Conservation (phyloP, 2,888 invertebrate genomes). For the Drosophila mimetica region DNA sequence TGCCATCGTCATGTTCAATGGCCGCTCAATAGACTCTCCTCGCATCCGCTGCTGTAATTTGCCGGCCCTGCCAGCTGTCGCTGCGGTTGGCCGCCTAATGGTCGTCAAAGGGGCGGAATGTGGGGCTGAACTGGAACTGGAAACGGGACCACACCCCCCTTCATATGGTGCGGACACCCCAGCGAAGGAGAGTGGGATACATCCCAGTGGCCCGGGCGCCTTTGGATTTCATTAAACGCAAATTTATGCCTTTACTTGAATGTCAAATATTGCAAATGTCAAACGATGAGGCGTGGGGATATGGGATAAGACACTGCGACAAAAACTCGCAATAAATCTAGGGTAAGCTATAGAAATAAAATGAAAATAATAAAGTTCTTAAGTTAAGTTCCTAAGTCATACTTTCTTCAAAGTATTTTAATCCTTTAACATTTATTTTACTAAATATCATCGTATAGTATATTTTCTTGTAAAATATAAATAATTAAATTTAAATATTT, state of each 20-base stretch:
- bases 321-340: too few relatives aligned
- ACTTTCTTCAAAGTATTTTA: too few relatives aligned
- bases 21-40: conserved; percentile 61
- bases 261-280: conserved; percentile 80
- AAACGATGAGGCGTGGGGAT: conserved; percentile 48
- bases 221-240: conserved; percentile 78
- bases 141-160: background rate
- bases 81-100: conserved; percentile 50
- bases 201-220: conserved; percentile 23
- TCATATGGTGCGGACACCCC: conserved; percentile 12
- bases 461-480: too few relatives aligned
- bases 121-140: too few relatives aligned
- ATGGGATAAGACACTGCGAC: conserved; percentile 6
- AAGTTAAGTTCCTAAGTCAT: too few relatives aligned
- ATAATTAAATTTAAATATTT: too few relatives aligned
- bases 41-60: conserved; percentile 19
- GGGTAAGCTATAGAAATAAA: too few relatives aligned
- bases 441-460: too few relatives aligned
- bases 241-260: conserved; percentile 80
- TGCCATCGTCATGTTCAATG: conserved; percentile 55
- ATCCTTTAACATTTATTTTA: too few relatives aligned
- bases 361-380: too few relatives aligned
- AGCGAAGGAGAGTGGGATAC: background rate
- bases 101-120: conserved; percentile 24
- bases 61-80: conserved; percentile 48